A percentile compares a stretch with the other conserved stretches of the same genome.
These are phyloP conservation scores for Azemiops feae DNA, from an alignment of 2,113 vertebrate species.

Conservation along the genomic window DNA sequence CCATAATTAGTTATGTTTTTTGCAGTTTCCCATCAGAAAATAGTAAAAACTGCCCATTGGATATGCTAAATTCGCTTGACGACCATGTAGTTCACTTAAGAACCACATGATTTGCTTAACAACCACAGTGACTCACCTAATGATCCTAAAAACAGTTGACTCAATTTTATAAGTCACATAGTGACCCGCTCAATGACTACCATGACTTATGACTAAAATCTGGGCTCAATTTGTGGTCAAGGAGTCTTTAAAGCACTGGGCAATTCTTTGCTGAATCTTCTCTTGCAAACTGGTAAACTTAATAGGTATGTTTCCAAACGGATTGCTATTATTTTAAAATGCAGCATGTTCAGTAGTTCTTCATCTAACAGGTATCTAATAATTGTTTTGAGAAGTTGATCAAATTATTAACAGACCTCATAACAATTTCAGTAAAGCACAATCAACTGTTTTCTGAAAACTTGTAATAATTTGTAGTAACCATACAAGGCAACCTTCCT, in stretches of 20 bases:
- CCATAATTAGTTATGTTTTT: too few species aligned
- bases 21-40: too few species aligned
- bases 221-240: too few species aligned
- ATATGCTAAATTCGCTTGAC: too few species aligned
- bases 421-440: background rate
- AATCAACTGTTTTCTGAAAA: background rate
- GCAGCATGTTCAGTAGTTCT: background rate
- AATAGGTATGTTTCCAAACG: background rate
- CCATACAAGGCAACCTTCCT: background rate
- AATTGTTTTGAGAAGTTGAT: background rate
- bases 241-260: background rate
- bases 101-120: too few species aligned
- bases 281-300: background rate
- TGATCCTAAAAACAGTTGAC: too few species aligned
- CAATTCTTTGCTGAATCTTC: background rate
- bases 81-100: too few species aligned
- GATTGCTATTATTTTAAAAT: background rate
- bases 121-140: too few species aligned
- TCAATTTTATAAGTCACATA: too few species aligned
- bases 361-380: background rate
- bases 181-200: too few species aligned
- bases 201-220: too few species aligned
- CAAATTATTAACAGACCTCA: background rate
- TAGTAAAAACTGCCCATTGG: too few species aligned
- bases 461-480: background rate